These are phyloP conservation scores for Anguilla pacifica DNA, from an alignment of 2,797 vertebrate species.

Conservation along the genomic window DNA sequence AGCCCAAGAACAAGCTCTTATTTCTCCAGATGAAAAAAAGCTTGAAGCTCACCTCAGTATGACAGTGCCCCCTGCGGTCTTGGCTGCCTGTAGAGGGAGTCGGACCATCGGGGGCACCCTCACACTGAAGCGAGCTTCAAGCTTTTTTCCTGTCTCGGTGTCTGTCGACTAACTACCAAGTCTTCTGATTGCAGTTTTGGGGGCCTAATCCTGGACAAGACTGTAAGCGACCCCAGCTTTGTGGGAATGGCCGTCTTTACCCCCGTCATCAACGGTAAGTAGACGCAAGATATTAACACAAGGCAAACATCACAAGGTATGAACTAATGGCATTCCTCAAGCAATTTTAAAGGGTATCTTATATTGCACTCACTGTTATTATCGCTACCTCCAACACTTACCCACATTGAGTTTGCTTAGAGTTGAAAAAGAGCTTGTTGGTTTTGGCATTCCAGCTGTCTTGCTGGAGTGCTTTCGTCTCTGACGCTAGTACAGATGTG, in stretches of 20 bases:
- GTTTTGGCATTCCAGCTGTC: not conserved
- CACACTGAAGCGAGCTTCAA: not conserved
- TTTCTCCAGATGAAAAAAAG: not conserved
- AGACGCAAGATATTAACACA: not conserved
- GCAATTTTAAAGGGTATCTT: not conserved
- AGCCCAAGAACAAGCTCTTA: not conserved
- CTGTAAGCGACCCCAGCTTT: conserved; percentile 76
- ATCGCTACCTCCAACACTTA: not conserved
- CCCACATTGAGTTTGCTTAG: not conserved
- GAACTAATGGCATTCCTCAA: not conserved
- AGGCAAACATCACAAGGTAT: not conserved
- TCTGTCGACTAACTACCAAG: not conserved
- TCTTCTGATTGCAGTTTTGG: conserved; percentile 73
- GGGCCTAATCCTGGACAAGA: conserved; percentile 87
- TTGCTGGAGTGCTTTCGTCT: not conserved
- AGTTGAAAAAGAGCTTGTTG: not conserved
- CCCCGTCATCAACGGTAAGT: conserved; percentile 85
- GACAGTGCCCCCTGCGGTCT: not conserved
- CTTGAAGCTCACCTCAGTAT: not conserved
- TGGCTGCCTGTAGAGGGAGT: not conserved
- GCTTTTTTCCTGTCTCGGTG: too few relatives aligned
- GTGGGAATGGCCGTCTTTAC: conserved; percentile 87
- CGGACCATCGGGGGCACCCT: not conserved
- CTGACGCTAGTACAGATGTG: not conserved
- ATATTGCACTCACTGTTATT: not conserved